These are phyloP conservation scores for Paelopatides confundens DNA, from an alignment of 53 echinoderm and acorn worm genomes.

Conservation along the genomic window DNA sequence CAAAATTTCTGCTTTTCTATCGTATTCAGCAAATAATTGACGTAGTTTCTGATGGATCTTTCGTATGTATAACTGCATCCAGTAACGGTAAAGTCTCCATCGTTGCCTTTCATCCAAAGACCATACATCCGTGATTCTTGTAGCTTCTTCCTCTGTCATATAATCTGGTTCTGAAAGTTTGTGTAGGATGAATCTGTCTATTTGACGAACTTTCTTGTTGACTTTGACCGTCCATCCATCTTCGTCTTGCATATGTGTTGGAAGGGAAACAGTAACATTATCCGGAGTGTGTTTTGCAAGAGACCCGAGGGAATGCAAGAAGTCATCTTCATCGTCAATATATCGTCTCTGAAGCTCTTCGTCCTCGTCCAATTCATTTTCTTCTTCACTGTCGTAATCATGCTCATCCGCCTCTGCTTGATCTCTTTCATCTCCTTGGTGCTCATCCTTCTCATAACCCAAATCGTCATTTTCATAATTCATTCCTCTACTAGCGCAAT, in stretches of 20 bases:
- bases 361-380: background rate
- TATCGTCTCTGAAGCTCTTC: constrained; percentile 15
- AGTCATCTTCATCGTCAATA: constrained; percentile 26
- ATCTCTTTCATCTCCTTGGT: background rate
- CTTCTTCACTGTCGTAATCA: background rate
- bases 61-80: constrained; percentile 55
- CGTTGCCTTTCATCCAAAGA: constrained; percentile 37
- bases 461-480: no score
- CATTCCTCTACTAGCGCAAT: no score
- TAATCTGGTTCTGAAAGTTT: background rate
- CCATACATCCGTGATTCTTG: constrained; percentile 59
- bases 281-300: background rate
- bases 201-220: background rate
- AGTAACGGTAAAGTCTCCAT: constrained; percentile 80
- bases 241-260: background rate
- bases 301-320: background rate
- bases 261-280: background rate
- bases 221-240: background rate
- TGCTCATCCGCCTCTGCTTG: background rate
- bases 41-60: constrained; percentile 16
- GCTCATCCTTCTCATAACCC: background rate
- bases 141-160: constrained; percentile 39
- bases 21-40: constrained; percentile 14
- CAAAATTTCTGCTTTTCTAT: constrained; percentile 15
- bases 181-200: background rate